Conservation (phyloP, 1,140 invertebrate species). For the Drosophila lacertosa region DNA sequence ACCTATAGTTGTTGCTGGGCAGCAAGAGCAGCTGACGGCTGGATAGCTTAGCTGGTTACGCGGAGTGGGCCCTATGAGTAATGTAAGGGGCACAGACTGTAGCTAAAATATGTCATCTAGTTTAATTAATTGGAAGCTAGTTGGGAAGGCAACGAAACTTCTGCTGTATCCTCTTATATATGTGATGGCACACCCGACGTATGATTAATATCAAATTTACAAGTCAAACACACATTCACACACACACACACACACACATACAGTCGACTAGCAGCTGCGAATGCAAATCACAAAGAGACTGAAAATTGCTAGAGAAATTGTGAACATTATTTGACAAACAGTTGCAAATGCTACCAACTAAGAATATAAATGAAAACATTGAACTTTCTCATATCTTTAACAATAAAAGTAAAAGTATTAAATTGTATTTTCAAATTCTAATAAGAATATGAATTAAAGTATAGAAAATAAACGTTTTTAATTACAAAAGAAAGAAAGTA, state of each 20-base stretch:
- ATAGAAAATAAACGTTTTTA: too few relatives aligned
- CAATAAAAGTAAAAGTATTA: too few relatives aligned
- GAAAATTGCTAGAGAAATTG: too few relatives aligned
- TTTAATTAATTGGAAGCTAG: conserved; percentile 38
- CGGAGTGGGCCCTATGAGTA: conserved; percentile 23
- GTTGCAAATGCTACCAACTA: too few relatives aligned
- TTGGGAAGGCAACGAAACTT: conserved; percentile 3
- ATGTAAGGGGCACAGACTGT: background rate
- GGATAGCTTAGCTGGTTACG: background rate
- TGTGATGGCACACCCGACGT: conserved; percentile 18
- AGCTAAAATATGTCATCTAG: conserved; percentile 23
- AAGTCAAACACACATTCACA: background rate
- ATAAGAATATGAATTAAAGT: too few relatives aligned
- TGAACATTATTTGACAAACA: background rate
- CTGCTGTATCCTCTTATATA: conserved; percentile 14
- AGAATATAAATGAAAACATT: too few relatives aligned
- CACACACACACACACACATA: conserved; percentile 2
- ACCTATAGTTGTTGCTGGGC: conserved; percentile 19
- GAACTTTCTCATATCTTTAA: too few relatives aligned
- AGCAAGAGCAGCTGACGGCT: conserved; percentile 16
- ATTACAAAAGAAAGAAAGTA: too few relatives aligned
- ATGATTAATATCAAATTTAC: conserved; percentile 40
- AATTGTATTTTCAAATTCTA: too few relatives aligned
- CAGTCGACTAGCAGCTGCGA: background rate
- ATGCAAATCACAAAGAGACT: conserved; percentile 1